These are phyloP conservation scores for Phyllotis vaccarum DNA, from an alignment of 2,797 vertebrate species.

Conservation along the genomic window DNA sequence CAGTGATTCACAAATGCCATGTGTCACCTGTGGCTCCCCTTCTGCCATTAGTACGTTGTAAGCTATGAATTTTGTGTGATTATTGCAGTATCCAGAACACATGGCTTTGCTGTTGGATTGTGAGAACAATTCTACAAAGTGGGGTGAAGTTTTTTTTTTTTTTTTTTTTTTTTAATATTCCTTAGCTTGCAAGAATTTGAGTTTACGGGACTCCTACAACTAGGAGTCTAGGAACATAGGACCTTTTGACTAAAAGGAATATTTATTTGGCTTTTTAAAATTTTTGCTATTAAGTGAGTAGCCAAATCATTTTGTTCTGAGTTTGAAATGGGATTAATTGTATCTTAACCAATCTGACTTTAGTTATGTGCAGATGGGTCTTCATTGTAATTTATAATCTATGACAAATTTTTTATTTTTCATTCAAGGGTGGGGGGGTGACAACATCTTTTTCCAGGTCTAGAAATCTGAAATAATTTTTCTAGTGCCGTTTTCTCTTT, in stretches of 20 bases:
- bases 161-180: not conserved
- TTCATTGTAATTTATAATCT: constrained; percentile 27
- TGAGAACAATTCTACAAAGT: not conserved
- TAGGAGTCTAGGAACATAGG: not conserved
- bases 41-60: not conserved
- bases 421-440: not conserved
- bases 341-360: constrained; percentile 54
- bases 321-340: constrained; percentile 9
- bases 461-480: constrained; percentile 39
- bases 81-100: not conserved
- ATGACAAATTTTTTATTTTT: constrained; percentile 2
- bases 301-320: constrained; percentile 15
- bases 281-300: constrained; percentile 7
- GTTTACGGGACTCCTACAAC: not conserved
- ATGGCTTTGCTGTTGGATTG: not conserved
- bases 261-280: constrained; percentile 15
- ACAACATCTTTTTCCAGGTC: not conserved
- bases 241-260: not conserved
- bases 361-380: not conserved
- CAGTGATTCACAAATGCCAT: not conserved
- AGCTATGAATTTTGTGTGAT: not conserved
- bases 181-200: constrained; percentile 28
- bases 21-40: not conserved
- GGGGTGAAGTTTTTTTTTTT: not conserved
- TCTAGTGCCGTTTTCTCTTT: constrained; percentile 61